Conservation (phyloP, 2,113 vertebrate species). For the Engraulis encrasicolus region DNA sequence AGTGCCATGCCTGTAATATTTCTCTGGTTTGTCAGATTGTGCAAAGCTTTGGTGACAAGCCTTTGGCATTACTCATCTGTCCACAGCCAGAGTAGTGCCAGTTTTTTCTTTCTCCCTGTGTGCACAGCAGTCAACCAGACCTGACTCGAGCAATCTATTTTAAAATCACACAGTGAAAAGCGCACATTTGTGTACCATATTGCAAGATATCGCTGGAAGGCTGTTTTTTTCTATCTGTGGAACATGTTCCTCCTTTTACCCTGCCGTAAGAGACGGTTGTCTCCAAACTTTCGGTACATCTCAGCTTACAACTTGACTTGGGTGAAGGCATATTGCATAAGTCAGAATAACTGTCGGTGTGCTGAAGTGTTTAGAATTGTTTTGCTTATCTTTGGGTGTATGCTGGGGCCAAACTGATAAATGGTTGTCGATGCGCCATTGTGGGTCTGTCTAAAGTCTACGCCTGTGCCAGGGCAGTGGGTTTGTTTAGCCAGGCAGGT, state of each 20-base stretch:
- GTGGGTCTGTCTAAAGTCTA: background rate
- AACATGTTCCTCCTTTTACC: background rate
- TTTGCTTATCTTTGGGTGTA: slow-evolving; percentile 3
- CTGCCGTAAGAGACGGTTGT: background rate
- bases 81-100: background rate
- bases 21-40: slow-evolving; percentile 33
- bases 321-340: too few species aligned
- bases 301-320: too few species aligned
- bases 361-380: background rate
- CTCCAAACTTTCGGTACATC: background rate
- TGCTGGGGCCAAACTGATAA: background rate
- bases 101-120: background rate
- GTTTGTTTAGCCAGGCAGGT: background rate
- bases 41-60: slow-evolving; percentile 28
- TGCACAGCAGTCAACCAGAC: slow-evolving; percentile 7
- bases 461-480: background rate
- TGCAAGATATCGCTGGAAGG: background rate
- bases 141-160: slow-evolving; percentile 38
- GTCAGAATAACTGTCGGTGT: background rate
- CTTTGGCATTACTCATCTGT: slow-evolving; percentile 38
- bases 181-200: background rate
- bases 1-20: slow-evolving; percentile 36
- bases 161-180: background rate
- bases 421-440: background rate
- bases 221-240: background rate